Percentiles rank a stretch among this genome's conserved stretches.
These are phyloP conservation scores for Pterobdella sp. DNA, from an alignment of 2,888 invertebrate species.

Conservation along the genomic window DNA sequence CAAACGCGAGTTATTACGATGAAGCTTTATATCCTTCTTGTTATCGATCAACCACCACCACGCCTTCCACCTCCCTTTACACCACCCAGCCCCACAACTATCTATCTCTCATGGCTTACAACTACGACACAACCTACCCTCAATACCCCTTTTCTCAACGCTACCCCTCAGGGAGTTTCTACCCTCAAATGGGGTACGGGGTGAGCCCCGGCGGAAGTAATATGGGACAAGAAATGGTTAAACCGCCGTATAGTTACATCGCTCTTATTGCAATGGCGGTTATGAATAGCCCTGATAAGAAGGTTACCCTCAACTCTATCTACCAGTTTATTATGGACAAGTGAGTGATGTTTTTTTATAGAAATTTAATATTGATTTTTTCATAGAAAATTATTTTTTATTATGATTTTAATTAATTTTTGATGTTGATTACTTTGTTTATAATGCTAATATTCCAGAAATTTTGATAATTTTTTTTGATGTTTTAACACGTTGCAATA, in stretches of 20 bases:
- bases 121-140: constrained; percentile 24
- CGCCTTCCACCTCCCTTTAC: constrained; percentile 27
- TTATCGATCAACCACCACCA: constrained; percentile 1
- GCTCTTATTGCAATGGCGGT: constrained; percentile 54
- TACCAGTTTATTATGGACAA: constrained; percentile 97
- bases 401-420: too few relatives aligned
- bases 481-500: too few relatives aligned
- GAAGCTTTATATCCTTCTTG: not conserved
- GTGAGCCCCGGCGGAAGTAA: constrained; percentile 17
- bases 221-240: constrained; percentile 60
- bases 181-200: not conserved
- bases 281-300: constrained; percentile 51
- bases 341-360: constrained; percentile 46
- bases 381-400: not conserved
- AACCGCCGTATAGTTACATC: constrained; percentile 68
- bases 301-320: constrained; percentile 58
- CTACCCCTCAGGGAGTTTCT: constrained; percentile 17
- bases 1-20: not conserved
- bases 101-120: constrained; percentile 28
- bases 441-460: too few relatives aligned
- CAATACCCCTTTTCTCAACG: constrained; percentile 15
- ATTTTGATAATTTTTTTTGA: too few relatives aligned
- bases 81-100: constrained; percentile 14
- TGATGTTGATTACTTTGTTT: too few relatives aligned
- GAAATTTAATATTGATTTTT: too few relatives aligned